Evolutionary conservation across 2,113 vertebrate species (phyloP).

Genomic region (Chamaetylas fuelleborni): DNA sequence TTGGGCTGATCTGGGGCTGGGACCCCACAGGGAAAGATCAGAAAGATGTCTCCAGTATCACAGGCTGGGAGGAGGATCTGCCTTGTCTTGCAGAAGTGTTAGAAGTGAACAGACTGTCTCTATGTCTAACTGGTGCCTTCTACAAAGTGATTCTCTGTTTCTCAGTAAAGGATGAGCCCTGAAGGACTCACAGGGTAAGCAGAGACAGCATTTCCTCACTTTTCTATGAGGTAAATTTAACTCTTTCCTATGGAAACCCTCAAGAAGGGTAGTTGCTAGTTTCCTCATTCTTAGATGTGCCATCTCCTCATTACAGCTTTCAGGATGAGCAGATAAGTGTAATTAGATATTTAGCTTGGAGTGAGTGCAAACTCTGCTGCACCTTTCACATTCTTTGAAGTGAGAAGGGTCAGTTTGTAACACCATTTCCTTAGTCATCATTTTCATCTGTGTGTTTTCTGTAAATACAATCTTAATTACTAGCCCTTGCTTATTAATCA

Average conservation of each 20-base stretch:
- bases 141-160: neutral
- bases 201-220: neutral
- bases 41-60: neutral
- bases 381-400: neutral
- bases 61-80: neutral
- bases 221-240: neutral
- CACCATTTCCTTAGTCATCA: neutral
- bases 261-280: neutral
- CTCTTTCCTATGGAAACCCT: neutral
- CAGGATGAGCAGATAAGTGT: neutral
- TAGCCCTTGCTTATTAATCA: conserved; percentile 4
- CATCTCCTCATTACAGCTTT: neutral
- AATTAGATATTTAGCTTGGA: neutral
- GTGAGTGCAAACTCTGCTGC: neutral
- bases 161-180: neutral
- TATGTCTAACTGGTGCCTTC: neutral
- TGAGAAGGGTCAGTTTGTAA: neutral
- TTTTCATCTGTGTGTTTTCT: conserved; percentile 7
- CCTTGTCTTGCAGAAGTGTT: neutral
- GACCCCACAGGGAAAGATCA: neutral
- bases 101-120: neutral
- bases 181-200: neutral
- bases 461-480: conserved; percentile 31
- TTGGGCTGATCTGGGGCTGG: accelerated
- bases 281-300: neutral